Evolutionary conservation across 2,797 vertebrate species (phyloP).

Genomic region (Epinephelus malabaricus): DNA sequence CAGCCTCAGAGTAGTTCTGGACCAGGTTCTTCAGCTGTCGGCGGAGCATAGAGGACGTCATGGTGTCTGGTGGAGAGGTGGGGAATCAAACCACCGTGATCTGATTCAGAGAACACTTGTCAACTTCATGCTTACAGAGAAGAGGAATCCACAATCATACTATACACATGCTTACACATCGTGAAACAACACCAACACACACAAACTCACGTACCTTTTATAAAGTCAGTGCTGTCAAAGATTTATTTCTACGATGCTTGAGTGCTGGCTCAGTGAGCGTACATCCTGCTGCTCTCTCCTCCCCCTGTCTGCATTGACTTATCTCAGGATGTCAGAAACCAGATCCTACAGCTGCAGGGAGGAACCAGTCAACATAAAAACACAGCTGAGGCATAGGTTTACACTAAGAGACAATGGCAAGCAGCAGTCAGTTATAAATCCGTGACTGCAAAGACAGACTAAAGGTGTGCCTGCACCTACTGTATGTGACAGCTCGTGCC

Average conservation of each 20-base stretch:
- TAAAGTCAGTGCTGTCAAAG: constrained; percentile 30
- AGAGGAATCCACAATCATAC: not conserved
- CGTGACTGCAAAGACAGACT: not conserved
- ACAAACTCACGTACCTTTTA: constrained; percentile 45
- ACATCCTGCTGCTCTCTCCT: constrained; percentile 68
- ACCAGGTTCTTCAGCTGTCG: constrained; percentile 99
- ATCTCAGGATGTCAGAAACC: constrained; percentile 46
- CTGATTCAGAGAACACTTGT: constrained; percentile 38
- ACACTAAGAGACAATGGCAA: constrained; percentile 3
- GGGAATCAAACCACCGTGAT: constrained; percentile 48
- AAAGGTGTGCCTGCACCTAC: not conserved
- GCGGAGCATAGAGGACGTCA: constrained; percentile 97
- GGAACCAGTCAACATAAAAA: constrained; percentile 38
- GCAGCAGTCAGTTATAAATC: not conserved
- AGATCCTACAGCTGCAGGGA: constrained; percentile 55
- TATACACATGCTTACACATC: not conserved
- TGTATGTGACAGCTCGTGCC: constrained; percentile 11
- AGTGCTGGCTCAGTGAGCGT: constrained; percentile 44
- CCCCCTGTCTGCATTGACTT: constrained; percentile 53
- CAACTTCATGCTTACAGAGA: not conserved
- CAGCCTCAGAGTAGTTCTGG: constrained; percentile 99
- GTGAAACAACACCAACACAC: not conserved
- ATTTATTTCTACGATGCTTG: not conserved
- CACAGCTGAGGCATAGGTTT: constrained; percentile 40
- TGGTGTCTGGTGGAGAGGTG: constrained; percentile 77